Evolutionary conservation across 2,797 vertebrate genomes (phyloP), one percentile per base, ranked within the genome.

Genomic region (Chiroxiphia lanceolata): DNA sequence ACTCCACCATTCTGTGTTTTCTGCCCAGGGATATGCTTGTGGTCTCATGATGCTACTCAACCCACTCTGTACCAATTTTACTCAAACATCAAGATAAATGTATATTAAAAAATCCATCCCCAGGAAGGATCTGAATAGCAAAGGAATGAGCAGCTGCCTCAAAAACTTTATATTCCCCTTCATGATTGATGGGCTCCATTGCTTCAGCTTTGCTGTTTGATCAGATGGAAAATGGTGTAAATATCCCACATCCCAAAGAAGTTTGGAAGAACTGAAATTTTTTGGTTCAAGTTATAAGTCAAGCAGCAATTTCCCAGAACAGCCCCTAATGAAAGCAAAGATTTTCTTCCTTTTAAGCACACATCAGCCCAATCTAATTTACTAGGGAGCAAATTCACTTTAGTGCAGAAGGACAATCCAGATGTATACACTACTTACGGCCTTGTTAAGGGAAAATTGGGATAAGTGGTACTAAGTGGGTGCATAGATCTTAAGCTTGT

Each of bases 371-470:
- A 95, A 96, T 96, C 94, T 93, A 96, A 95, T 96, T 96, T 97
- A 81, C 91, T 86, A 81, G 87, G 84, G 82, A 96, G 95, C 89
- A 96, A 97, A 97, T 95, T 96, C 95, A 93, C 92, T 97, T 96
- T 80, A 93, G 87, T 85, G 87, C 84, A 95, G 95, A 89, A 90
- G 94, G 92, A 95, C 92, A 94, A 92, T 90, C 90, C 93, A 96
- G 95, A 94, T 2, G 2, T 94, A 86, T 89, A 93, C 95, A 92
- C 93, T 79, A 92, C 95, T 97, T 92, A 96, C 3, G 63, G 40
- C 89, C 93, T 96, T 97, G 96, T 96, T 96, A 96, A 96, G 90
- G 95, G 91, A 88, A 93, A 97, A 97, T 95, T 95, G 95, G 96
- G 92, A 96, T 97, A 95, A 97, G 95, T 97, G 96, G 77, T 91